These are phyloP conservation scores for Hypomecis punctinalis DNA, from an alignment of 2,888 invertebrate species.

Conservation along the genomic window DNA sequence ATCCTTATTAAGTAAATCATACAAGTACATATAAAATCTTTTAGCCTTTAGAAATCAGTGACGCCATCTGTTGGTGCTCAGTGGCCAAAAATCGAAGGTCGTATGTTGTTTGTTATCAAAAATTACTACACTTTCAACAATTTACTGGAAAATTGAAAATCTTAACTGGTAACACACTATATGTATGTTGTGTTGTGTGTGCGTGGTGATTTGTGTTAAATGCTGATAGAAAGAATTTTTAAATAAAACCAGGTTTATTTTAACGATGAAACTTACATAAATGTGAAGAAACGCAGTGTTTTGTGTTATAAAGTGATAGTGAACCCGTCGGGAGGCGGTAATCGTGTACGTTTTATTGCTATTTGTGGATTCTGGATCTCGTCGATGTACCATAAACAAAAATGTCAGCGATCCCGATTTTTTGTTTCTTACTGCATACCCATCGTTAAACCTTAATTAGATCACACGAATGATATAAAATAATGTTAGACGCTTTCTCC, in stretches of 20 bases:
- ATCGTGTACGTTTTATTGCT: conserved; percentile 83
- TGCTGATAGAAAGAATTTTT: conserved; percentile 84
- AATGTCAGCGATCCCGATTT: conserved; percentile 86
- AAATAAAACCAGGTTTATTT: conserved; percentile 79
- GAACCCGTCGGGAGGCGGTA: conserved; percentile 84
- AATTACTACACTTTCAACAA: too few relatives aligned
- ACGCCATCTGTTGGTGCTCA: too few relatives aligned
- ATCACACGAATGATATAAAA: conserved; percentile 83
- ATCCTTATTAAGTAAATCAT: too few relatives aligned
- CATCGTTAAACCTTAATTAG: conserved; percentile 81
- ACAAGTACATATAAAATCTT: too few relatives aligned
- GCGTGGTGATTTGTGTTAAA: conserved; percentile 86
- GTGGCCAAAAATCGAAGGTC: too few relatives aligned
- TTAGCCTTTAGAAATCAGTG: too few relatives aligned
- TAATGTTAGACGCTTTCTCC: conserved; percentile 78
- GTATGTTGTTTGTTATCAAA: too few relatives aligned
- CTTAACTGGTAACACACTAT: conserved; percentile 37
- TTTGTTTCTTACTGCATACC: conserved; percentile 84
- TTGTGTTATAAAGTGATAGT: conserved; percentile 83
- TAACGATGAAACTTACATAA: conserved; percentile 81
- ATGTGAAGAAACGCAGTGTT: conserved; percentile 80
- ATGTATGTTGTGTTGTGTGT: conserved; percentile 84
- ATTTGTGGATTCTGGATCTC: conserved; percentile 84
- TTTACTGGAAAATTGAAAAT: too few relatives aligned
- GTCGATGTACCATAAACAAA: conserved; percentile 86